phyloP scores from a whole-genome alignment of 2,113 vertebrate species.

The human (Homo sapiens) region GRCh38 chr5:37832001-37832500 shows the following conservation, averaged over 20 bases:
- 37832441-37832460: conserved; percentile 66
- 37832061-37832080: neutral
- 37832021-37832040: neutral
- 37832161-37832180: neutral
- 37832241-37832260: conserved; percentile 45
- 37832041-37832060: neutral
- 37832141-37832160: neutral
- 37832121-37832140: neutral
- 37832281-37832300: conserved; percentile 5
- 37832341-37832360: conserved; percentile 32
- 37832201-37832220: neutral
- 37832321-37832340: conserved; percentile 50
- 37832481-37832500: conserved; percentile 44
- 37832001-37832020: neutral
- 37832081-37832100: neutral
- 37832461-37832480: conserved; percentile 36
- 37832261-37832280: conserved; percentile 58
- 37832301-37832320: neutral
- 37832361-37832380: conserved; percentile 58
- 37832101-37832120: neutral
- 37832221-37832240: conserved; percentile 34
- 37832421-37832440: conserved; percentile 63
- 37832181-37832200: neutral
- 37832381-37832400: conserved; percentile 52
- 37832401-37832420: conserved; percentile 66